Evolutionary conservation across 2,888 invertebrate genomes (phyloP).

Genomic region (Ectemnius cavifrons): DNA sequence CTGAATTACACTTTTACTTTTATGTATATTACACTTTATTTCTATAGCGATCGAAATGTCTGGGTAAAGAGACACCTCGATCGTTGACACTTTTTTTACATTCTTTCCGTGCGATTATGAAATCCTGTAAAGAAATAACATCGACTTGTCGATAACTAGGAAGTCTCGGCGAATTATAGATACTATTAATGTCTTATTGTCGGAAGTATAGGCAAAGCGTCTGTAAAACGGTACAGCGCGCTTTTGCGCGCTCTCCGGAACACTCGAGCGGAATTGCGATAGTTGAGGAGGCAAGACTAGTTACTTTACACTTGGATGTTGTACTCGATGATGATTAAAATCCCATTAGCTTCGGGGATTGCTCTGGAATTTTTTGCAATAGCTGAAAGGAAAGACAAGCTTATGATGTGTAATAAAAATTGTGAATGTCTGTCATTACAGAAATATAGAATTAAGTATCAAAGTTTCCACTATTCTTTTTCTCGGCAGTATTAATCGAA

Average conservation of each 20-base stretch:
- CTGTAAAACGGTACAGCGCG: slow-evolving; percentile 47
- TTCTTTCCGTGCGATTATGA: no score
- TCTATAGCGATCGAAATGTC: no score
- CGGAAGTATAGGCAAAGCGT: slow-evolving; percentile 49
- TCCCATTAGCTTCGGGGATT: background rate
- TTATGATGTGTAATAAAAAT: no score
- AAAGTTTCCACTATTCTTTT: no score
- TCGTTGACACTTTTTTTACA: no score
- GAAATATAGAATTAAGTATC: no score
- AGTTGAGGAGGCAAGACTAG: slow-evolving; percentile 32
- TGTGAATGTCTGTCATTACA: no score
- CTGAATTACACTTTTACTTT: slow-evolving; percentile 2
- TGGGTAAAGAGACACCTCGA: background rate
- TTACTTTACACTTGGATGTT: slow-evolving; percentile 5
- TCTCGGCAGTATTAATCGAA: no score
- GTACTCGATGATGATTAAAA: background rate
- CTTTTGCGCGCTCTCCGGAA: slow-evolving; percentile 49
- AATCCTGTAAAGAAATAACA: no score
- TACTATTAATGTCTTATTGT: slow-evolving; percentile 30
- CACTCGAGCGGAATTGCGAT: slow-evolving; percentile 40
- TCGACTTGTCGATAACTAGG: no score
- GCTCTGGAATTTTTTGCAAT: slow-evolving; percentile 1
- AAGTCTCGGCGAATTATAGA: background rate
- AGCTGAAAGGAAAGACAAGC: background rate
- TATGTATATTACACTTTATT: background rate